Percentiles rank a stretch among this genome's conserved stretches.
phyloP scores from a whole-genome alignment of 2,113 vertebrate genomes.

The Petrocephalus zakoni region DNA sequence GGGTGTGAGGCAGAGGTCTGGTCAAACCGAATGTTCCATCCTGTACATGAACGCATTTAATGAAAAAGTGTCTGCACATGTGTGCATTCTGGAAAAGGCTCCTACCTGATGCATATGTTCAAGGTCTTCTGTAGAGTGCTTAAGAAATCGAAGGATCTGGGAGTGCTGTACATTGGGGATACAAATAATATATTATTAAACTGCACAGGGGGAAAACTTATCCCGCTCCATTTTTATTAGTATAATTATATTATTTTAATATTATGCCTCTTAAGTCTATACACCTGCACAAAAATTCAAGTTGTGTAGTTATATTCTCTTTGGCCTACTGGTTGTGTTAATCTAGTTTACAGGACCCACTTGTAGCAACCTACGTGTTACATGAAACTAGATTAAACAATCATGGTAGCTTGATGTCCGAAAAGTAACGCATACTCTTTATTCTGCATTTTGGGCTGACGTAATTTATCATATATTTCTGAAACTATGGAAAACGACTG shows the following conservation, averaged over 20 bases:
- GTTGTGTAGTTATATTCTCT: not conserved
- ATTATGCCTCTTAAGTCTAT: not conserved
- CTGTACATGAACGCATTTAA: not conserved
- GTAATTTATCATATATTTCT: too few relatives aligned
- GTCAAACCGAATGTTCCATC: not conserved
- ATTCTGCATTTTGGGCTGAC: too few relatives aligned
- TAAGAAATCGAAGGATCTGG: constrained; percentile 85
- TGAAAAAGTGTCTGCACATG: not conserved
- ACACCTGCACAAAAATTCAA: not conserved
- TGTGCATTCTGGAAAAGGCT: not conserved
- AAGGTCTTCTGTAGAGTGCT: constrained; percentile 68
- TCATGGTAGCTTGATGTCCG: too few relatives aligned
- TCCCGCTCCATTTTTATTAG: not conserved
- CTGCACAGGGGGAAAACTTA: not conserved
- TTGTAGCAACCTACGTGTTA: too few relatives aligned
- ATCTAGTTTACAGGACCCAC: not conserved
- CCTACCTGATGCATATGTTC: constrained; percentile 74
- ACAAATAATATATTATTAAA: constrained; percentile 31
- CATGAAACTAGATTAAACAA: too few relatives aligned
- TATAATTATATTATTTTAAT: not conserved
- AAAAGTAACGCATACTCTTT: too few relatives aligned
- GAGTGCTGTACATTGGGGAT: constrained; percentile 64
- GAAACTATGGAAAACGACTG: too few relatives aligned
- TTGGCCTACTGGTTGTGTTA: not conserved
- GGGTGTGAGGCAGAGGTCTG: not conserved